These are phyloP conservation scores for Exaiptasia diaphana DNA, from an alignment of 64 coral and sea anemone genomes.

Conservation along the genomic window DNA sequence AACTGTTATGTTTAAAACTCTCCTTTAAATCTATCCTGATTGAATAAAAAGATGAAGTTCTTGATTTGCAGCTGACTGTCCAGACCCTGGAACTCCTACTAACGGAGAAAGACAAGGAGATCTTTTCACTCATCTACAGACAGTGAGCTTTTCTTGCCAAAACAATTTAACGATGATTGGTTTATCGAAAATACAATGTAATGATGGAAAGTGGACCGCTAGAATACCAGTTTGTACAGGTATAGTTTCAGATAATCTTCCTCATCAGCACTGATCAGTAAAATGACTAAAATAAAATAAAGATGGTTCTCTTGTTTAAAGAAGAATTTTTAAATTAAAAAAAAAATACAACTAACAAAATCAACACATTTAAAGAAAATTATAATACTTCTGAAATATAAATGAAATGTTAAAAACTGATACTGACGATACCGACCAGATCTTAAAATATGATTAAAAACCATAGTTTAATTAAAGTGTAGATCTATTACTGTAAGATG, in stretches of 20 bases:
- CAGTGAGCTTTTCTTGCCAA: not conserved
- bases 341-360: not conserved
- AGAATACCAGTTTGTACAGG: not conserved
- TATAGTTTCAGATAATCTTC: not conserved
- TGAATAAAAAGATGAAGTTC: too few relatives aligned
- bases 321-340: not conserved
- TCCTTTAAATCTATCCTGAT: too few relatives aligned
- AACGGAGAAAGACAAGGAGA: not conserved
- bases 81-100: not conserved
- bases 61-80: slow-evolving; percentile 3
- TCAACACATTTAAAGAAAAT: not conserved
- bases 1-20: too few relatives aligned
- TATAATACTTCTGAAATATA: too few relatives aligned
- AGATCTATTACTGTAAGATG: too few relatives aligned
- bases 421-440: too few relatives aligned
- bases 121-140: not conserved
- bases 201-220: slow-evolving; percentile 4
- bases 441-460: too few relatives aligned
- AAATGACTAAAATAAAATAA: not conserved
- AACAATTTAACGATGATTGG: not conserved
- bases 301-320: not conserved
- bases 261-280: not conserved
- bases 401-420: too few relatives aligned
- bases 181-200: not conserved
- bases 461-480: too few relatives aligned